These are phyloP conservation scores for Elysia chlorotica DNA, from an alignment of 1,140 invertebrate species.

Conservation along the genomic window DNA sequence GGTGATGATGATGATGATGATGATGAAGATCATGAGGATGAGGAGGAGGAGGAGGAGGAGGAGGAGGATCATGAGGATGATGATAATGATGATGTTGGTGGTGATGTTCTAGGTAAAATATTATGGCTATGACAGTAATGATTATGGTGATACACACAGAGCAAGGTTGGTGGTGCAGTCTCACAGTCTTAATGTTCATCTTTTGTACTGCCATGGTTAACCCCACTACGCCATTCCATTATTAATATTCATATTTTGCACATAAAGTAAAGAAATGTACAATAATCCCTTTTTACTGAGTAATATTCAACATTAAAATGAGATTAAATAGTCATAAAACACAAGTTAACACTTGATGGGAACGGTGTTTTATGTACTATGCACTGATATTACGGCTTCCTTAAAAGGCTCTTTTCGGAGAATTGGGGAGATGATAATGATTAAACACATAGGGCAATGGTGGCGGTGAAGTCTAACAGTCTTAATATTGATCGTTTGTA, in stretches of 20 bases:
- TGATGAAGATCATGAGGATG: background rate
- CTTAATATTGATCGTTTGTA: too few species aligned
- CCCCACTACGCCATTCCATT: background rate
- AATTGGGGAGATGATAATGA: too few species aligned
- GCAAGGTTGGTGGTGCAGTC: background rate
- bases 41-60: background rate
- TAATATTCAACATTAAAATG: too few species aligned
- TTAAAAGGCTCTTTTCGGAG: background rate
- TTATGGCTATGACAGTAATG: background rate
- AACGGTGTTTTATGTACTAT: too few species aligned
- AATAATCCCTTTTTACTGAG: too few species aligned
- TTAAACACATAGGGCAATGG: too few species aligned
- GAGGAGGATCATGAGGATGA: background rate
- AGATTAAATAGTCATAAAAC: too few species aligned
- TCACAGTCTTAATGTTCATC: background rate
- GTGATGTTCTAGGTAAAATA: slow-evolving; percentile 2
- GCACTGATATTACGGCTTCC: background rate
- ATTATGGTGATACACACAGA: background rate
- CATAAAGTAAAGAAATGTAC: background rate
- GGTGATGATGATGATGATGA: background rate
- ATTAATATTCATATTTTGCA: background rate
- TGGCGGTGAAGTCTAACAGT: too few species aligned
- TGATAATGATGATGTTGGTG: background rate
- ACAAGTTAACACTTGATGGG: too few species aligned
- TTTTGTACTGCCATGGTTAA: background rate